Evolutionary conservation across 2,888 invertebrate species (phyloP).

Genomic region (Stictocephala bisonia): DNA sequence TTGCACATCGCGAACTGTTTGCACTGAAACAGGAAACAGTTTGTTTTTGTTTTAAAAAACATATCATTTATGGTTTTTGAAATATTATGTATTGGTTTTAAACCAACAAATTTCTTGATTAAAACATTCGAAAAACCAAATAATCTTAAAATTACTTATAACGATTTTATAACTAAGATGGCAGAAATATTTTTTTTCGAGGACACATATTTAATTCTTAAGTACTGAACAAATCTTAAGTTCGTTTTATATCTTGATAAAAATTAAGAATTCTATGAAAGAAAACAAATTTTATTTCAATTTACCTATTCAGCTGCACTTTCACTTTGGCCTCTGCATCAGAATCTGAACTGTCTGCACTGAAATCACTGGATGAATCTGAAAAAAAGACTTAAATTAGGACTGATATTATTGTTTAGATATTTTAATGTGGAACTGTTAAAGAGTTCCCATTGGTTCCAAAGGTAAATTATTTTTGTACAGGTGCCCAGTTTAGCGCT

Average conservation of each 20-base stretch:
- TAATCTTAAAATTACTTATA: neutral
- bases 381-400: constrained; percentile 57
- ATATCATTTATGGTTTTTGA: no score
- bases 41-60: neutral
- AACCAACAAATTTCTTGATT: no score
- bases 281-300: neutral
- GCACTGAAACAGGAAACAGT: constrained; percentile 63
- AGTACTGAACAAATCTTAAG: neutral
- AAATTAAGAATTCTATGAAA: neutral
- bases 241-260: neutral
- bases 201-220: neutral
- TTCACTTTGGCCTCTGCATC: constrained; percentile 74
- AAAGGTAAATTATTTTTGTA: no score
- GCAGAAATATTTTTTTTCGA: neutral
- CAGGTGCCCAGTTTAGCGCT: no score
- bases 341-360: constrained; percentile 78
- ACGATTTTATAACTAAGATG: neutral
- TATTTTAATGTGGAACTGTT: no score
- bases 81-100: no score
- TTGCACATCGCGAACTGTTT: constrained; percentile 68
- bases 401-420: neutral
- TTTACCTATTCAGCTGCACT: constrained; percentile 55
- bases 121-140: neutral
- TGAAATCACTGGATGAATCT: constrained; percentile 78
- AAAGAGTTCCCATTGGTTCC: no score